These are phyloP conservation scores for Hirtodrosophila alboralis DNA, from an alignment of 2,888 invertebrate species.

Conservation along the genomic window DNA sequence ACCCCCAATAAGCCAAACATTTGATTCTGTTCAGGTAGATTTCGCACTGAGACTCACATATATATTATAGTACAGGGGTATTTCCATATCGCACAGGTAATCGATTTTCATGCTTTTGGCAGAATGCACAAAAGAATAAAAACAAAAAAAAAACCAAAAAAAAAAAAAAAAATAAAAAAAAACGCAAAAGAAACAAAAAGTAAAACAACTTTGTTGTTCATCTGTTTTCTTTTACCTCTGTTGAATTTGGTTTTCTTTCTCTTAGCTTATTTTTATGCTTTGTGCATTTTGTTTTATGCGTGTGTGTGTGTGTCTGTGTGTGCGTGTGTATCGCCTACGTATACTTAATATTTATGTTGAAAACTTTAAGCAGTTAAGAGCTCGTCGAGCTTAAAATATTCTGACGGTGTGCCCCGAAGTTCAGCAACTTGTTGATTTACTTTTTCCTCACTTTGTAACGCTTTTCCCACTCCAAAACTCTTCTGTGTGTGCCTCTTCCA, in stretches of 20 bases:
- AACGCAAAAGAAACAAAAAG: slow-evolving; percentile 37
- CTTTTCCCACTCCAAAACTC: background rate
- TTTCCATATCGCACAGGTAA: slow-evolving; percentile 76
- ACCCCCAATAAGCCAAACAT: slow-evolving; percentile 46
- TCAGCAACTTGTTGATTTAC: slow-evolving; percentile 73
- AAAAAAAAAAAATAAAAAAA: slow-evolving; percentile 14
- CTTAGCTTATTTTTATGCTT: slow-evolving; percentile 36
- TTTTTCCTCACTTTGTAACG: slow-evolving; percentile 55
- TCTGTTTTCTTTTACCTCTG: slow-evolving; percentile 36
- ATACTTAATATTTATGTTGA: slow-evolving; percentile 77
- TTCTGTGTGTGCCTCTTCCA: slow-evolving; percentile 11
- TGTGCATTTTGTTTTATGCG: slow-evolving; percentile 38
- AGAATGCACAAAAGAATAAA: slow-evolving; percentile 66
- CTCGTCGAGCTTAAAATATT: slow-evolving; percentile 74
- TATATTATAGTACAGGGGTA: slow-evolving; percentile 29
- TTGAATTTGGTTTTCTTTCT: slow-evolving; percentile 43
- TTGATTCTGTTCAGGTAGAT: slow-evolving; percentile 25
- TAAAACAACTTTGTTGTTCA: slow-evolving; percentile 70
- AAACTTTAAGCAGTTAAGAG: slow-evolving; percentile 77
- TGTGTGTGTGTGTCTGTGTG: slow-evolving; percentile 11
- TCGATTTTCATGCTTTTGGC: slow-evolving; percentile 79
- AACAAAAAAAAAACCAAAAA: slow-evolving; percentile 10
- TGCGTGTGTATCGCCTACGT: slow-evolving; percentile 45
- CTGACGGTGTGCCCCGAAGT: slow-evolving; percentile 60
- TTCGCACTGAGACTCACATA: slow-evolving; percentile 3